Evolutionary conservation across 1,140 invertebrate species (phyloP).

Genomic region (Atopsyche davidsoni): DNA sequence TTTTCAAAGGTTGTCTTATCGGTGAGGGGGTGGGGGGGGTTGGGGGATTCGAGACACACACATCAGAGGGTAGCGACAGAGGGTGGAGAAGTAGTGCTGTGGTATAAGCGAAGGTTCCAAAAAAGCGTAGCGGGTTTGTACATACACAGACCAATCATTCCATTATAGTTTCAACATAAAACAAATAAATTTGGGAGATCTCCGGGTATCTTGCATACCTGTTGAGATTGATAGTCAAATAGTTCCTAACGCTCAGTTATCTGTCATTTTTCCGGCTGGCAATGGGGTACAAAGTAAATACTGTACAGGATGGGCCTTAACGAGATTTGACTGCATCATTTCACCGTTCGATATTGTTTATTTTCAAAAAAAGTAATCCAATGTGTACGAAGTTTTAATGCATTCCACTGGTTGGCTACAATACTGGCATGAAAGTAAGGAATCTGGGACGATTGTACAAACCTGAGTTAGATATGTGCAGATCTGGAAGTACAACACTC

Average conservation of each 20-base stretch:
- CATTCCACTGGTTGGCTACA: conserved; percentile 5
- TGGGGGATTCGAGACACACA: no score
- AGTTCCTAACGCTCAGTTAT: conserved; percentile 31
- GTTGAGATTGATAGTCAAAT: no score
- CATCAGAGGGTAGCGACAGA: no score
- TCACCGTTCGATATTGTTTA: no score
- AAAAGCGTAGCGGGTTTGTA: no score
- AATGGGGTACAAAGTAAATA: no score
- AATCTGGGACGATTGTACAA: conserved; percentile 21
- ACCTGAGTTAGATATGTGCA: conserved; percentile 28
- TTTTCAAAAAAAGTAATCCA: neutral
- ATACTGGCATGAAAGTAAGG: conserved; percentile 19
- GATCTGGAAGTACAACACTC: conserved; percentile 28
- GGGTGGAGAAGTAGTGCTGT: no score
- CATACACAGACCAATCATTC: conserved; percentile 23
- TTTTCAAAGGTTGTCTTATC: no score
- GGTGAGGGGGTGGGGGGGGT: no score
- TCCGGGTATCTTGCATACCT: no score
- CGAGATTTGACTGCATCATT: conserved; percentile 39
- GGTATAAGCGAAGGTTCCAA: no score
- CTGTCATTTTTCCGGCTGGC: conserved; percentile 34
- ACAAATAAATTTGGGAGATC: conserved; percentile 25
- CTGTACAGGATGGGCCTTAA: no score
- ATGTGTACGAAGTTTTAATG: neutral
- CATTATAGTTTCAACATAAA: conserved; percentile 11